Percentiles rank a stretch among this genome's conserved stretches.
phyloP scores from a whole-genome alignment of 2,797 vertebrate species.

The Sebastes steindachneri region DNA sequence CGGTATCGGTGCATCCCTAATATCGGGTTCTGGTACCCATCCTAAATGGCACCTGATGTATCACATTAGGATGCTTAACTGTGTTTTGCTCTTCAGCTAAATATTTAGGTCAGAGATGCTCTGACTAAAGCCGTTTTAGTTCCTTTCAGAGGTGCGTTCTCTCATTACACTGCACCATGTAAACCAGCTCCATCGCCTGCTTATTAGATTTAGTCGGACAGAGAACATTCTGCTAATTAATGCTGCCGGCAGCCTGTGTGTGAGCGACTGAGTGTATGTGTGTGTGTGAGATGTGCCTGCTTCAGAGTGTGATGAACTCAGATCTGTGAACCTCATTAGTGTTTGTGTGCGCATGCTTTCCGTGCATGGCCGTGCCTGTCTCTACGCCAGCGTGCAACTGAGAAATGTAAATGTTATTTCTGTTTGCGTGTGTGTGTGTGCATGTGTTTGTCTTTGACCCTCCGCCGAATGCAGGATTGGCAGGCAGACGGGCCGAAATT shows the following conservation, averaged over 20 bases:
- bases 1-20: neutral
- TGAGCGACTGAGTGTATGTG: slow-evolving; percentile 3
- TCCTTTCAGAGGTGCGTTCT: slow-evolving; percentile 53
- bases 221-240: slow-evolving; percentile 70
- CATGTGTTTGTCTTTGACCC: slow-evolving; percentile 35
- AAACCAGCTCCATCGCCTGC: slow-evolving; percentile 51
- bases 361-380: neutral
- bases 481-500: slow-evolving; percentile 57
- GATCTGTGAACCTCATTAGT: slow-evolving; percentile 38
- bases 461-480: slow-evolving; percentile 30
- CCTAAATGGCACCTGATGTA: neutral
- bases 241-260: slow-evolving; percentile 49
- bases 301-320: slow-evolving; percentile 7
- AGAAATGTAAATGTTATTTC: slow-evolving; percentile 56
- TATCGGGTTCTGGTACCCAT: neutral
- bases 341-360: slow-evolving; percentile 9
- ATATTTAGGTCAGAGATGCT: slow-evolving; percentile 49
- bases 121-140: slow-evolving; percentile 40
- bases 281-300: neutral
- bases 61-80: slow-evolving; percentile 23
- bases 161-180: slow-evolving; percentile 56
- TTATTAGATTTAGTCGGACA: slow-evolving; percentile 64
- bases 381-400: neutral
- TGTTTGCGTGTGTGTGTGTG: slow-evolving; percentile 10
- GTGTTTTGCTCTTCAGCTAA: slow-evolving; percentile 26